Evolutionary conservation across 2,888 invertebrate species (phyloP).

Genomic region (Ochlodes sylvanus): DNA sequence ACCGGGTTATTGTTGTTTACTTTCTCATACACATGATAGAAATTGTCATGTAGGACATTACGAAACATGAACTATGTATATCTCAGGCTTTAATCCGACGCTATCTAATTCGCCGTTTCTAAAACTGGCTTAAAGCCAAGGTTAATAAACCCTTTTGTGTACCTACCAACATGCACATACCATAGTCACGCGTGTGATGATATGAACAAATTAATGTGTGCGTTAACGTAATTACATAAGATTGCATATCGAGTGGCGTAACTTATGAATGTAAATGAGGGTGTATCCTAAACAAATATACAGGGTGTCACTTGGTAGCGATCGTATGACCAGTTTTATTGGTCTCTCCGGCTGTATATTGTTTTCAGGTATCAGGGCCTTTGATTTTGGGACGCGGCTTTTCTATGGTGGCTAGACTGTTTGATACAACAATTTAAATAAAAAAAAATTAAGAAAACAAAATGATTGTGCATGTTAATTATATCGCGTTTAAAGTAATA

Average conservation of each 20-base stretch:
- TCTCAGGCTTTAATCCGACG: constrained; percentile 56
- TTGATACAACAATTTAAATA: neutral
- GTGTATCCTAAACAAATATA: constrained; percentile 80
- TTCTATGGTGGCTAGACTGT: neutral
- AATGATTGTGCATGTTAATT: too few species aligned
- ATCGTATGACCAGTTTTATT: constrained; percentile 59
- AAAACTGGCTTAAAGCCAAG: constrained; percentile 76
- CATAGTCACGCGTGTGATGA: constrained; percentile 49
- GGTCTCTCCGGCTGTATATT: constrained; percentile 46
- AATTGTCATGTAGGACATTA: neutral
- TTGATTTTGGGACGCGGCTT: constrained; percentile 27
- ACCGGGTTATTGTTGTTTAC: too few species aligned
- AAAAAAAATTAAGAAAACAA: neutral
- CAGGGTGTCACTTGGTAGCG: constrained; percentile 69
- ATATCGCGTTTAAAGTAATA: too few species aligned
- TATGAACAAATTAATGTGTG: constrained; percentile 55
- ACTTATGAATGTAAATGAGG: constrained; percentile 65
- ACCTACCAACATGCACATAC: constrained; percentile 50
- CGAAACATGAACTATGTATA: neutral
- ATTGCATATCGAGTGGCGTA: constrained; percentile 55
- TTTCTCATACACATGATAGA: too few species aligned
- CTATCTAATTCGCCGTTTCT: constrained; percentile 64
- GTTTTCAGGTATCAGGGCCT: constrained; percentile 35
- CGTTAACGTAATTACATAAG: constrained; percentile 54
- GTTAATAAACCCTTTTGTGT: constrained; percentile 76